Base-by-base conservation (phyloP, 1,140 invertebrate species). In the Scaptodrosophila lebanonensis region DNA sequence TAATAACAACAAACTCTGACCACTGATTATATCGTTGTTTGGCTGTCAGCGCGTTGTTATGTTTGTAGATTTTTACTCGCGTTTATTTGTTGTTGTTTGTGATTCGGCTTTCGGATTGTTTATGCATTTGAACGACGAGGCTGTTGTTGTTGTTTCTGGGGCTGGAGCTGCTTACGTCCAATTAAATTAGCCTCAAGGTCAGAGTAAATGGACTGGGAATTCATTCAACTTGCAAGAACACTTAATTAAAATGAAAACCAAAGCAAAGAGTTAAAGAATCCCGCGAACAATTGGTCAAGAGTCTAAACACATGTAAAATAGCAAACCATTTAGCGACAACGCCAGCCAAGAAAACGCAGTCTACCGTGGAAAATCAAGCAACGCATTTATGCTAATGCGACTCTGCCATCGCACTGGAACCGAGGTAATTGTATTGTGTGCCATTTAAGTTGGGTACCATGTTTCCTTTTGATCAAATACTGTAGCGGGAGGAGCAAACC, bases 101-200 rank as follows among this genome's bases (percentile, higher is more conserved):
- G n/a, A n/a, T n/a, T n/a, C n/a, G n/a, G n/a, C n/a, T n/a, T n/a
- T n/a, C n/a, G n/a, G n/a, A n/a, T n/a, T n/a, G n/a, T n/a, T n/a
- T n/a, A n/a, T n/a, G n/a, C n/a, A n/a, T n/a, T n/a, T n/a, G n/a
- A n/a, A n/a, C n/a, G n/a, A n/a, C n/a, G n/a, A n/a, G n/a, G n/a
- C n/a, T n/a, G n/a, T n/a, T n/a, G n/a, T n/a, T n/a, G n/a, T n/a
- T n/a, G n/a, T n/a, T n/a, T n/a, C n/a, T n/a, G n/a, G n/a, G n/a
- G n/a, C n/a, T n/a, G n/a, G n/a, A n/a, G n/a, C n/a, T n/a, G n/a
- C n/a, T n/a, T n/a, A n/a, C n/a, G n/a, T 3, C 22, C 8, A 77
- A 77, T 77, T 77, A 54, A 77, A 77, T 77, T 68, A 65, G 68
- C 48, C 25, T 13, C 76, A 79, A 77, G 72, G 72, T 79, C 73